A percentile compares a stretch with the other conserved stretches of the same genome.
These are phyloP conservation scores for Axis porcinus DNA, from an alignment of 2,113 vertebrate genomes.

Conservation along the genomic window DNA sequence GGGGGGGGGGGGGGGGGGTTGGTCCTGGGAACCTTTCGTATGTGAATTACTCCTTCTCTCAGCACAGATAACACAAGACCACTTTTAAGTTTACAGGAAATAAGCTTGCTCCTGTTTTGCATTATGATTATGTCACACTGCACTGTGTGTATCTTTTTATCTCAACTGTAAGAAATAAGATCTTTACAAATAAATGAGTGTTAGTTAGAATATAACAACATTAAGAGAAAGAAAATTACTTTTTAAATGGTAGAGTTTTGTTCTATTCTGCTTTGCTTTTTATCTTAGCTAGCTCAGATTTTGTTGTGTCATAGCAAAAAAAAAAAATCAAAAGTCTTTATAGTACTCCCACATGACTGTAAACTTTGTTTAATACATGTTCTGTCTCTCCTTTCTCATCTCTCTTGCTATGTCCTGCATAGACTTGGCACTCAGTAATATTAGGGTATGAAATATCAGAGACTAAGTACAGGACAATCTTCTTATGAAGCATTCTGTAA, in stretches of 20 bases:
- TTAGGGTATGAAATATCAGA: background rate
- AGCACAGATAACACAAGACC: background rate
- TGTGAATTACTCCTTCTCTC: background rate
- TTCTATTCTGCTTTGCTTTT: background rate
- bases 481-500: background rate
- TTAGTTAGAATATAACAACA: background rate
- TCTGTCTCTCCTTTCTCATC: background rate
- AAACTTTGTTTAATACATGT: background rate
- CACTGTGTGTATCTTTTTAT: background rate
- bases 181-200: background rate
- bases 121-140: background rate
- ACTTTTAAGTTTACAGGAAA: background rate
- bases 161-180: background rate
- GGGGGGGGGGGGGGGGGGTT: background rate
- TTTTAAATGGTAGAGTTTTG: background rate
- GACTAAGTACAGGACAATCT: background rate
- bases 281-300: background rate
- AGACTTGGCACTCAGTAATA: background rate
- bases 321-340: background rate
- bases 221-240: background rate
- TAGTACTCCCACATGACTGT: background rate
- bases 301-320: background rate
- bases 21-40: background rate
- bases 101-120: background rate
- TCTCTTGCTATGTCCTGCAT: background rate